phyloP scores from a whole-genome alignment of 2,113 vertebrate genomes.

The Aramus guarauna region DNA sequence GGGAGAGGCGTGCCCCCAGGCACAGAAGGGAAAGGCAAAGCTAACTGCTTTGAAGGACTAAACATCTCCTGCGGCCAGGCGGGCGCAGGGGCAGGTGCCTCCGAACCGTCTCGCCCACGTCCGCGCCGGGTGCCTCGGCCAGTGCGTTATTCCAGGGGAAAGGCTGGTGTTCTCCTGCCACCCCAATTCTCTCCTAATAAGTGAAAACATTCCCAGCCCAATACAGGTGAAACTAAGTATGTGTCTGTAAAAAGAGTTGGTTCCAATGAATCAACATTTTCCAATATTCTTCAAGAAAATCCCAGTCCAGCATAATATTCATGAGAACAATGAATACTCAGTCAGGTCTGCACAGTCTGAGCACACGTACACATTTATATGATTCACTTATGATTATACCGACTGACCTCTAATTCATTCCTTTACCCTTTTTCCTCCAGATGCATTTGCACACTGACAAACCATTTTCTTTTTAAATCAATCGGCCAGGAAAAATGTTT shows the following conservation, averaged over 20 bases:
- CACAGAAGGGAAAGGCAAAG: not conserved
- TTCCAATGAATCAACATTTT: not conserved
- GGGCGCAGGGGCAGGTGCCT: accelerated
- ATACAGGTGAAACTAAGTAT: not conserved
- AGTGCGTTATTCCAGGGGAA: not conserved
- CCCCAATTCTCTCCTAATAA: not conserved
- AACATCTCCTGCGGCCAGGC: not conserved
- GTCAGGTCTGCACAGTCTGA: not conserved
- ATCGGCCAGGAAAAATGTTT: not conserved
- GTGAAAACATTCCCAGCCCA: not conserved
- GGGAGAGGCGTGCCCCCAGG: not conserved
- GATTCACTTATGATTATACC: not conserved
- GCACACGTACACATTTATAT: not conserved
- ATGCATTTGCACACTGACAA: conserved; percentile 9
- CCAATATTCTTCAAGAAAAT: not conserved
- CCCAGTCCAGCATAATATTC: not conserved
- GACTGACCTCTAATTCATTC: conserved; percentile 28
- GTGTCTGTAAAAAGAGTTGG: not conserved
- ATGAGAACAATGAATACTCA: not conserved
- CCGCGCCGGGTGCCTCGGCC: accelerated
- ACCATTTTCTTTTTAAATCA: conserved; percentile 44
- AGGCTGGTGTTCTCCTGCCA: not conserved
- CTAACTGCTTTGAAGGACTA: too few relatives aligned
- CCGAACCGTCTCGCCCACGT: accelerated
- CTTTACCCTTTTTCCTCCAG: conserved; percentile 7